A percentile compares a stretch with the other conserved stretches of the same genome.
phyloP scores from a whole-genome alignment of 2,113 vertebrate genomes.

The Pipa parva region DNA sequence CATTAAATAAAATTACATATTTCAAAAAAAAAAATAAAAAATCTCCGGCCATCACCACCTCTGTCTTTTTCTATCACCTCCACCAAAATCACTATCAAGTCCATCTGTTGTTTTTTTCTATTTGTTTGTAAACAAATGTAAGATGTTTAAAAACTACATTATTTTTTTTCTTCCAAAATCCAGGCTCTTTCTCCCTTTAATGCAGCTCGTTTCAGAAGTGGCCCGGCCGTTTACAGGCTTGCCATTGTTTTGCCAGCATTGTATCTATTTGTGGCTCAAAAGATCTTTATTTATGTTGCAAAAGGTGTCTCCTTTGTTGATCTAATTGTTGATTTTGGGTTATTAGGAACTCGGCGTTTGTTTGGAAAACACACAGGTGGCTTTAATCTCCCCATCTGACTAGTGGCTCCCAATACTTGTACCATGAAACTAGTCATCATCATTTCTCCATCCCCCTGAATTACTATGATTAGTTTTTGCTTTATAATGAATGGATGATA shows the following conservation, averaged over 20 bases:
- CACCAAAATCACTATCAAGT: background rate
- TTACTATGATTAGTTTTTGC: background rate
- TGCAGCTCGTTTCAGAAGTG: no score
- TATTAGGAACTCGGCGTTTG: conserved; percentile 1
- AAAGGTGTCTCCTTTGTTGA: conserved; percentile 20
- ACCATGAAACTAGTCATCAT: background rate
- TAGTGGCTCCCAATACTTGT: background rate
- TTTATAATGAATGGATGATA: no score
- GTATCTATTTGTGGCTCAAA: conserved; percentile 13
- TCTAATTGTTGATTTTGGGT: conserved; percentile 36
- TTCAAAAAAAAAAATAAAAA: no score
- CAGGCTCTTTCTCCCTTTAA: no score
- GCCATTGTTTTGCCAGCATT: background rate
- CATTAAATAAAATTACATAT: no score
- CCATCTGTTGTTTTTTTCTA: no score
- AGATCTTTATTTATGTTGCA: background rate
- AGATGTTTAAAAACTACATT: no score
- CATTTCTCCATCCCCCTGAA: background rate
- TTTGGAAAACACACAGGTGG: conserved; percentile 23
- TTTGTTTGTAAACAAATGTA: no score
- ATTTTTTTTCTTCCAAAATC: no score
- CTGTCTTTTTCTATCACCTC: background rate
- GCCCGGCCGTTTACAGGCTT: no score
- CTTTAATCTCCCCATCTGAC: conserved; percentile 2
- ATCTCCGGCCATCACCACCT: no score